Percentiles rank a stretch among this genome's conserved stretches.
Conservation (phyloP, 2,888 invertebrate species). For the Drosophila eohydei region DNA sequence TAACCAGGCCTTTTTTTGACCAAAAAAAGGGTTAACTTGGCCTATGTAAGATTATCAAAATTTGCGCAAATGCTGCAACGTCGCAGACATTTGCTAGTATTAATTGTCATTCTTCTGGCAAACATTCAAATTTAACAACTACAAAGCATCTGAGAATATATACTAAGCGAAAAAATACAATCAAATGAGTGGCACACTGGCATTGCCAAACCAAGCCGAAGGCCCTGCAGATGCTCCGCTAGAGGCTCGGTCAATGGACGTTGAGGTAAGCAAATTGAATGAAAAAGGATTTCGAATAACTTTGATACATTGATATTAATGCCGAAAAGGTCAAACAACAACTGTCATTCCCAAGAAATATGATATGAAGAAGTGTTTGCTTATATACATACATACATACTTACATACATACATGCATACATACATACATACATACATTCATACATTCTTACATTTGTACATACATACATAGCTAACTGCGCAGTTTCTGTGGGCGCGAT, state of each 20-base stretch:
- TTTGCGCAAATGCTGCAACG: conserved; percentile 47
- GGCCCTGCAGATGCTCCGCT: conserved; percentile 26
- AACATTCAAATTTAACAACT: conserved; percentile 31
- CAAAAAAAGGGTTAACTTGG: conserved; percentile 37
- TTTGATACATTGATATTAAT: conserved; percentile 3
- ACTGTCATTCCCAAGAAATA: conserved; percentile 1
- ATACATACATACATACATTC: conserved; percentile 6
- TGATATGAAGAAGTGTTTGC: background rate
- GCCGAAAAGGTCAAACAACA: conserved; percentile 1
- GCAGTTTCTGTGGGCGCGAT: conserved; percentile 47
- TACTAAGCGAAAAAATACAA: conserved; percentile 5
- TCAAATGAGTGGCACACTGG: conserved; percentile 62
- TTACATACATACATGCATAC: background rate
- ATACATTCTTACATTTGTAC: too few relatives aligned
- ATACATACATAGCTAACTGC: conserved; percentile 27
- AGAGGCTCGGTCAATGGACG: conserved; percentile 39
- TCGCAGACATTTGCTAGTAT: conserved; percentile 23
- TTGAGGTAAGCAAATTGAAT: conserved; percentile 45
- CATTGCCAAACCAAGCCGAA: conserved; percentile 52
- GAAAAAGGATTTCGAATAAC: conserved; percentile 5
- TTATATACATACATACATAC: background rate
- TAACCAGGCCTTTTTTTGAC: background rate
- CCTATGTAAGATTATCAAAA: conserved; percentile 14
- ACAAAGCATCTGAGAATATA: conserved; percentile 2
- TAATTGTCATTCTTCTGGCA: conserved; percentile 45